Evolutionary conservation across 2,888 invertebrate genomes (phyloP).

Genomic region (Pachydiplax longipennis): DNA sequence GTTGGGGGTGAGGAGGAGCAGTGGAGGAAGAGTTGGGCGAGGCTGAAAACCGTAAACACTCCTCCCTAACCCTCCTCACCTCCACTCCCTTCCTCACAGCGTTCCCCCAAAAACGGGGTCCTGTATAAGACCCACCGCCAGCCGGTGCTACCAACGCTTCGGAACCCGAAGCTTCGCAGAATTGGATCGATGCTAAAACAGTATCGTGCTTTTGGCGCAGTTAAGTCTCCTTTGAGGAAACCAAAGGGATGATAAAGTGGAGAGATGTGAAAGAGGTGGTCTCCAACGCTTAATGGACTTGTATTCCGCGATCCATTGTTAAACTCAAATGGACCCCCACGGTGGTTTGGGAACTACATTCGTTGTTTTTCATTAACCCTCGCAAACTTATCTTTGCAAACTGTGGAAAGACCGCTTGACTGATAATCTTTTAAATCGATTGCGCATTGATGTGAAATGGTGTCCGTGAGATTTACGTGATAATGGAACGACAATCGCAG

Average conservation of each 20-base stretch:
- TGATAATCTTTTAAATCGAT: too few relatives aligned
- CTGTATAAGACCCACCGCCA: neutral
- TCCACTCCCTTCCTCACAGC: conserved; percentile 45
- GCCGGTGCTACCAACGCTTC: conserved; percentile 23
- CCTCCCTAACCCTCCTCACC: conserved; percentile 17
- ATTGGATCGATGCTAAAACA: conserved; percentile 7
- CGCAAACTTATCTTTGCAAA: too few relatives aligned
- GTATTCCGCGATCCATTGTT: too few relatives aligned
- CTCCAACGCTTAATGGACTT: too few relatives aligned
- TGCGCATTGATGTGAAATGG: too few relatives aligned
- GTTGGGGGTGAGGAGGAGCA: neutral
- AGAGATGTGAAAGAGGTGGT: neutral
- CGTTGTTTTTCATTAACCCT: too few relatives aligned
- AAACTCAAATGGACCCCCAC: too few relatives aligned
- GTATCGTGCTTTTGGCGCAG: neutral
- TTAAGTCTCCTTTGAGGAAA: neutral
- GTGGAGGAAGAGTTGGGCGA: neutral
- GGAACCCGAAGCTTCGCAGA: neutral
- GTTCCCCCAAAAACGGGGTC: neutral
- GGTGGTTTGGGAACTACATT: too few relatives aligned
- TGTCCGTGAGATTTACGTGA: too few relatives aligned
- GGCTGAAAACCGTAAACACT: neutral
- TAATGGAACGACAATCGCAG: too few relatives aligned
- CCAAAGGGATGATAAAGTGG: neutral
- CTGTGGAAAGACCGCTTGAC: too few relatives aligned